Evolutionary conservation across 2,113 vertebrate species (phyloP).

Genomic region (Prinia subflava): DNA sequence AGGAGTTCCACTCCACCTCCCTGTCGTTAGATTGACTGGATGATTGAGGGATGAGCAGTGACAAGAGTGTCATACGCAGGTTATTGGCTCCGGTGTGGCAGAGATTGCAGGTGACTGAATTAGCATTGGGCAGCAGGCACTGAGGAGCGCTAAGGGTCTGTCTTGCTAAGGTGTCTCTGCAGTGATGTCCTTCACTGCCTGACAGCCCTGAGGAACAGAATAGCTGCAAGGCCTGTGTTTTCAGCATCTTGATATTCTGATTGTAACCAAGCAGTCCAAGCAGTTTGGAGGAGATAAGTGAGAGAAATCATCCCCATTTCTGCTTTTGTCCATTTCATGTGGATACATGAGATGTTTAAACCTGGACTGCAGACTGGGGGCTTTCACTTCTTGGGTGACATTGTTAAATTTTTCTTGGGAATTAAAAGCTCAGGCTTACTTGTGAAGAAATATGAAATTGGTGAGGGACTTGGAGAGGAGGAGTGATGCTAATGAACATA

Average conservation of each 20-base stretch:
- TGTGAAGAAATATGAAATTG: background rate
- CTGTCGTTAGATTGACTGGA: conserved; percentile 52
- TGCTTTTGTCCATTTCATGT: background rate
- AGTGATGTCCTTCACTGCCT: background rate
- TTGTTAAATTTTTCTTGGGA: background rate
- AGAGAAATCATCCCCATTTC: background rate
- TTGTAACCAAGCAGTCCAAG: background rate
- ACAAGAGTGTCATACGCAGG: conserved; percentile 15
- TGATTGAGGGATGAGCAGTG: conserved; percentile 61
- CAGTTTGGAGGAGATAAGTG: background rate
- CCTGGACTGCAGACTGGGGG: background rate
- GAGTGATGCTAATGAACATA: background rate
- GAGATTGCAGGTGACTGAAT: background rate
- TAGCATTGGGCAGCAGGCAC: background rate
- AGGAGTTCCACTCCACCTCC: conserved; percentile 38
- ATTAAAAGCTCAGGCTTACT: background rate
- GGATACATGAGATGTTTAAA: background rate
- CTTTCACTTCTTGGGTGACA: background rate
- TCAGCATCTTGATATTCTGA: background rate
- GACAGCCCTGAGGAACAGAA: background rate
- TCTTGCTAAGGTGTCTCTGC: background rate
- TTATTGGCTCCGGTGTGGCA: conserved; percentile 3
- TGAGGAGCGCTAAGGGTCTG: background rate
- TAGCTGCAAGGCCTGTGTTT: background rate
- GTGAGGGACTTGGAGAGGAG: background rate